Percentiles rank a stretch among this genome's conserved stretches.
Conservation (phyloP, 1,140 invertebrate genomes). For the Xylocopa sonorina region DNA sequence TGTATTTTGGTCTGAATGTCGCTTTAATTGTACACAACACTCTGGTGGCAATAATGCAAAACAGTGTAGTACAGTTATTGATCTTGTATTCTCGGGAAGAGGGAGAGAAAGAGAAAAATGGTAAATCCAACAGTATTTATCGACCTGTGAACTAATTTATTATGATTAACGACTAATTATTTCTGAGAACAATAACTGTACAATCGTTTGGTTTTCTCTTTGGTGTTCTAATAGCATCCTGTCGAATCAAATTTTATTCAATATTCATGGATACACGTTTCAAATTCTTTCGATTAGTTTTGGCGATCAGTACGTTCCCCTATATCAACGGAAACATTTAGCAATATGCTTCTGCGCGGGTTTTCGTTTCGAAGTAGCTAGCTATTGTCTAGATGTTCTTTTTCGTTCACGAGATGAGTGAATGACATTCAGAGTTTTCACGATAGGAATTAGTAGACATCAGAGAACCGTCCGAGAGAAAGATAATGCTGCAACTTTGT, state of each 20-base stretch:
- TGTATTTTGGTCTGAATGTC: slow-evolving; percentile 52
- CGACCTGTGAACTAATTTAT: not conserved
- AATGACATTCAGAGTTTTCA: not conserved
- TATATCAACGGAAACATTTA: slow-evolving; percentile 4
- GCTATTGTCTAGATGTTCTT: slow-evolving; percentile 23
- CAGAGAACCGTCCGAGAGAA: slow-evolving; percentile 51
- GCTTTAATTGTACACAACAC: slow-evolving; percentile 57
- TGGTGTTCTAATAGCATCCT: slow-evolving; percentile 15
- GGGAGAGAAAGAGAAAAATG: no score
- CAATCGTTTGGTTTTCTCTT: slow-evolving; percentile 1
- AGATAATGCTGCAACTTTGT: slow-evolving; percentile 78
- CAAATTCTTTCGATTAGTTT: not conserved
- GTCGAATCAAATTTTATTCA: not conserved
- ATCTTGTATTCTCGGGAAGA: not conserved
- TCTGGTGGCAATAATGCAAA: slow-evolving; percentile 4
- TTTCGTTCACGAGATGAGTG: not conserved
- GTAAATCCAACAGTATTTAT: not conserved
- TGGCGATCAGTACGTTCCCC: slow-evolving; percentile 6
- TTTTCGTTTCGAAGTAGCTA: slow-evolving; percentile 11
- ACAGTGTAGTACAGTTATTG: slow-evolving; percentile 35
- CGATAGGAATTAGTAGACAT: slow-evolving; percentile 19
- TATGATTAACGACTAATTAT: not conserved
- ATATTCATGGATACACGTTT: not conserved
- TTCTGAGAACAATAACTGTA: slow-evolving; percentile 34
- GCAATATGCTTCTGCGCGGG: slow-evolving; percentile 23